Evolutionary conservation across 2,888 invertebrate genomes (phyloP).

Genomic region (Tethea ocularis): DNA sequence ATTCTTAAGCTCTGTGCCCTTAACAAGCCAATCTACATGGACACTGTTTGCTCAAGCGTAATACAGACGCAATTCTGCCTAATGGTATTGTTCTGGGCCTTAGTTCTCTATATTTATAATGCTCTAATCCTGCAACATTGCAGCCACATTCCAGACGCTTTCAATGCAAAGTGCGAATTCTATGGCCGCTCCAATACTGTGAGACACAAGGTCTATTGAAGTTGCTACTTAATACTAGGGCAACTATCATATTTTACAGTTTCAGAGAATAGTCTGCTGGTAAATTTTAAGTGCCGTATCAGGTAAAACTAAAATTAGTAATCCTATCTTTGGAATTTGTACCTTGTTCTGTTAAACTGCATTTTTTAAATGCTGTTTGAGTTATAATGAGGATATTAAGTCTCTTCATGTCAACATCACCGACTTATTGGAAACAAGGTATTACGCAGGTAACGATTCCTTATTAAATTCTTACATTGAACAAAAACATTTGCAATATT

Average conservation of each 20-base stretch:
- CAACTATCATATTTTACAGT: background rate
- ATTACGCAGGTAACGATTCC: background rate
- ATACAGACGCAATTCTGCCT: background rate
- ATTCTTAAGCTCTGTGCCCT: background rate
- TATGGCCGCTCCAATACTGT: slow-evolving; percentile 17
- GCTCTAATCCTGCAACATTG: slow-evolving; percentile 23
- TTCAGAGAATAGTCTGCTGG: background rate
- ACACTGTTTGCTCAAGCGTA: background rate
- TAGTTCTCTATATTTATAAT: slow-evolving; percentile 20
- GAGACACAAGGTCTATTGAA: slow-evolving; percentile 8
- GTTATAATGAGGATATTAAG: background rate
- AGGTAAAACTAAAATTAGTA: background rate
- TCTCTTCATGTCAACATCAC: background rate
- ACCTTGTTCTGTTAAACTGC: background rate
- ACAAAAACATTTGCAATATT: background rate
- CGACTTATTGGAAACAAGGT: background rate
- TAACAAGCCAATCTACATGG: background rate
- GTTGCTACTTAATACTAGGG: slow-evolving; percentile 1
- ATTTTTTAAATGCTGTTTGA: background rate
- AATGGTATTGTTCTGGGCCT: background rate
- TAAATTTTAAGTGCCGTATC: background rate
- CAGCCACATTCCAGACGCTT: slow-evolving; percentile 26
- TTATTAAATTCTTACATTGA: background rate
- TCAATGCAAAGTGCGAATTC: slow-evolving; percentile 39
- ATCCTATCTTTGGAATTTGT: background rate